Conservation (phyloP, 1,140 invertebrate genomes). For the Drosophila quadrilineata region DNA sequence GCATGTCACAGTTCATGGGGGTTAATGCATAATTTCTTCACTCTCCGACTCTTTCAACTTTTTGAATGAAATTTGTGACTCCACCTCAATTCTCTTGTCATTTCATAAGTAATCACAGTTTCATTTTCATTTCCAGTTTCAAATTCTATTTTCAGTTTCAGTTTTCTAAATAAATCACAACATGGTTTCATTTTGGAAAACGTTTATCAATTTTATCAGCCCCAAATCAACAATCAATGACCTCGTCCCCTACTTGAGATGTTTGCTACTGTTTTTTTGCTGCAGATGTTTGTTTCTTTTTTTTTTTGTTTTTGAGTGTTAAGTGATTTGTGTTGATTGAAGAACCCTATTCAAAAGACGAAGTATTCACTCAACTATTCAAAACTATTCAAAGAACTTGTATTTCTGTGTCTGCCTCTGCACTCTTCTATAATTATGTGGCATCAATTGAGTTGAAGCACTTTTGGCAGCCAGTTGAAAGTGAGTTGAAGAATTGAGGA, state of each 20-base stretch:
- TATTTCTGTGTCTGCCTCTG: not conserved
- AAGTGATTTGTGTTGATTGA: not conserved
- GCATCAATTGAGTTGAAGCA: not conserved
- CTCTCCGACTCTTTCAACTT: no score
- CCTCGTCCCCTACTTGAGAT: not conserved
- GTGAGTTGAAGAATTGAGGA: not conserved
- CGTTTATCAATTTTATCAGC: not conserved
- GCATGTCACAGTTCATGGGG: slow-evolving; percentile 44
- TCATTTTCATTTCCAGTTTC: no score
- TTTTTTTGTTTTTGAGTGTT: slow-evolving; percentile 3
- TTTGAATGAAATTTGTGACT: slow-evolving; percentile 62
- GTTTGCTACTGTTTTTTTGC: slow-evolving; percentile 15
- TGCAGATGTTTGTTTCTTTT: not conserved
- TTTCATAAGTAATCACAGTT: slow-evolving; percentile 67
- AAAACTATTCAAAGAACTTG: not conserved
- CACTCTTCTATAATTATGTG: not conserved
- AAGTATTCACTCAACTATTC: no score
- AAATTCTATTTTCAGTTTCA: no score
- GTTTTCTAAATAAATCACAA: no score
- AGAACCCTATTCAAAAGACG: no score
- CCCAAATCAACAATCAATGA: not conserved
- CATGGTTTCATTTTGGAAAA: no score
- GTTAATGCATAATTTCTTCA: slow-evolving; percentile 34
- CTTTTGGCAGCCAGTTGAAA: not conserved
- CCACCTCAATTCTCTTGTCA: slow-evolving; percentile 55